Base-by-base conservation (phyloP, 2,888 invertebrate species). In the Camptogramma bilineatum region DNA sequence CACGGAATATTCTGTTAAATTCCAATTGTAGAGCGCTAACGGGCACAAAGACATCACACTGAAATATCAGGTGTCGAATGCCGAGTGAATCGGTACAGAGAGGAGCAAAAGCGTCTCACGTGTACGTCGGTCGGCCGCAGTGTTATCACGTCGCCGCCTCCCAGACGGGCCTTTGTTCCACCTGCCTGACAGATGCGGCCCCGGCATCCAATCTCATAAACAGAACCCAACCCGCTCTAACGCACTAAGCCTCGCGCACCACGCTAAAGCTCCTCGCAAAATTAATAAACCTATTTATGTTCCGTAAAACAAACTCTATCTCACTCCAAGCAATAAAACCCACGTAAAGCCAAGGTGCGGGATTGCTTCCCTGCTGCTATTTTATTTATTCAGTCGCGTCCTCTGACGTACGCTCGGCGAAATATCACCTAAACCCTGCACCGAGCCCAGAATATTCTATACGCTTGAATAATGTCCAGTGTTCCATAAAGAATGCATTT, bases 401-500 rank as follows among this genome's bases (percentile, higher is more conserved):
- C 80, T 75, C 75, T 75, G 68, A 72, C 75, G 75, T 76, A 67
- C 59, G 73, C 70, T 70, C 79, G 69, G 78, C 79, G 74, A 84
- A 83, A 85, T 85, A 85, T 83, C 79, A 78, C 81, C 82, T 79
- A 79, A 83, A 79, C 75, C 76, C 71, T 69, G 69, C 63, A 73
- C 73, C 79, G 74, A 77, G 77, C 73, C 74, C 80, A 78, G 85
- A 86, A 87, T 88, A 84, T 87, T 86, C 84, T 85, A 82, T 76
- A 80, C 81, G 80, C 79, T 78, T 85, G 85, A 88, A 86, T 88
- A 88, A 86, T 84, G 83, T 79, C 81, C 77, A 80, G 75, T 82
- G 80, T 81, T 78, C 78, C 82, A 81, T 87, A 83, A 85, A 87
- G 78, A 82, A 88, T 86, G 84, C 85, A 87, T 87, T 84, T 84